Conservation (phyloP, 1,140 invertebrate species). For the Pseudomyrmex pallidus region DNA sequence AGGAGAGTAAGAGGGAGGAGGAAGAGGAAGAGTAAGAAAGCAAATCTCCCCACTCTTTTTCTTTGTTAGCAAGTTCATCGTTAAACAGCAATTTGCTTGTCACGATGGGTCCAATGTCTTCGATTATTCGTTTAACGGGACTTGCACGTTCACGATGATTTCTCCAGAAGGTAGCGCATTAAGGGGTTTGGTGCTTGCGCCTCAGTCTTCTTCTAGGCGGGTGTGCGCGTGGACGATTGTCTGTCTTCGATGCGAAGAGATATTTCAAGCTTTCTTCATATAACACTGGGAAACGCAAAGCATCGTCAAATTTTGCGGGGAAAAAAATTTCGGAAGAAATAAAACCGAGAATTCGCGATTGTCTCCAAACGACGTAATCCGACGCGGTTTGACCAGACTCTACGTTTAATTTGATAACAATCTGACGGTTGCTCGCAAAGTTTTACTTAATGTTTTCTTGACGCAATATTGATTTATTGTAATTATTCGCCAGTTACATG, state of each 20-base stretch:
- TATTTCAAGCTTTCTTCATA: not conserved
- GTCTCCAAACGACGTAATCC: not conserved
- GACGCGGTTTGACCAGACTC: no score
- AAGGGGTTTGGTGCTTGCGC: conserved; percentile 29
- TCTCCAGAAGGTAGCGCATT: conserved; percentile 44
- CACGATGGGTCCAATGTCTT: conserved; percentile 60
- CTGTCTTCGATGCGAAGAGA: not conserved
- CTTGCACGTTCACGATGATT: conserved; percentile 48
- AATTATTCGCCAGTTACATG: not conserved
- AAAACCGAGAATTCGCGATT: not conserved
- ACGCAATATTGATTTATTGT: no score
- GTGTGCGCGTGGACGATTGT: conserved; percentile 40
- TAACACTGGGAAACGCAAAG: not conserved
- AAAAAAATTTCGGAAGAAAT: not conserved
- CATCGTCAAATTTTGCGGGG: not conserved
- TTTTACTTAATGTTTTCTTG: no score
- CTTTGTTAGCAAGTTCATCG: not conserved
- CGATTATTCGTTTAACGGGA: conserved; percentile 74
- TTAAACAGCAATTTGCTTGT: conserved; percentile 42
- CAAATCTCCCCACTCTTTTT: conserved; percentile 7
- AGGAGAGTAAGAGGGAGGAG: not conserved
- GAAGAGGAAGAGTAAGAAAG: not conserved
- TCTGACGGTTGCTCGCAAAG: not conserved
- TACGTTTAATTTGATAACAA: not conserved
- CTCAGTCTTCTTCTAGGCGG: conserved; percentile 57